Percentiles rank a stretch among this genome's conserved stretches.
phyloP scores from a whole-genome alignment of 2,113 vertebrate species.

The Sebastes schlegelii region DNA sequence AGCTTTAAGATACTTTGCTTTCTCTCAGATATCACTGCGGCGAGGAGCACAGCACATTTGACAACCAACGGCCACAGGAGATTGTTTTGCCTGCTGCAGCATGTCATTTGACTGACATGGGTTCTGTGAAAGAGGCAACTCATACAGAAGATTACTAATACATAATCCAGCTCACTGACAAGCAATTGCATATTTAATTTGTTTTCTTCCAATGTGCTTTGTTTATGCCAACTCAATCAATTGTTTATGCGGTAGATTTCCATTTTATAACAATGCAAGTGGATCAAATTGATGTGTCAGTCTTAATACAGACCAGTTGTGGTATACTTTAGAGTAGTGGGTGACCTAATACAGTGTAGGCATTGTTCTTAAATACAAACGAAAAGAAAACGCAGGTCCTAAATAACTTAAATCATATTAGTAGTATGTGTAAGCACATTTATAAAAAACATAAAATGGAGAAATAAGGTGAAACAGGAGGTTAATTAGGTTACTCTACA shows the following conservation, averaged over 20 bases:
- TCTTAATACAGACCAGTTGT: neutral
- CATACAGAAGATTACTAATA: slow-evolving; percentile 29
- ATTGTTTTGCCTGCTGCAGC: slow-evolving; percentile 27
- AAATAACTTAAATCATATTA: too few relatives aligned
- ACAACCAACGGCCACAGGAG: slow-evolving; percentile 47
- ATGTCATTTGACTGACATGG: slow-evolving; percentile 35
- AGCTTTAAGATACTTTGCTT: slow-evolving; percentile 34
- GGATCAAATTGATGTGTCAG: neutral
- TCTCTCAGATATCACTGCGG: slow-evolving; percentile 37
- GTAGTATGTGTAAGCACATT: neutral
- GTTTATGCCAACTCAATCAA: neutral
- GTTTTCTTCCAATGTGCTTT: slow-evolving; percentile 2
- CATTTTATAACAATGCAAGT: neutral
- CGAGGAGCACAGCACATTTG: slow-evolving; percentile 31
- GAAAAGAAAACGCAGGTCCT: neutral
- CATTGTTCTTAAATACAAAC: neutral
- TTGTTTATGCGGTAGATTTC: neutral
- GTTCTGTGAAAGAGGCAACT: slow-evolving; percentile 21
- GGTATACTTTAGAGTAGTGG: too few relatives aligned
- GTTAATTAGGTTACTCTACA: neutral
- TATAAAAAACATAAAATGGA: neutral
- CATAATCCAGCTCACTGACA: slow-evolving; percentile 30
- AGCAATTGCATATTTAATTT: slow-evolving; percentile 30
- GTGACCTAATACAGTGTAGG: too few relatives aligned
- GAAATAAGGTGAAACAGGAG: neutral